phyloP scores from a whole-genome alignment of 2,113 vertebrate genomes.

The Meles meles region DNA sequence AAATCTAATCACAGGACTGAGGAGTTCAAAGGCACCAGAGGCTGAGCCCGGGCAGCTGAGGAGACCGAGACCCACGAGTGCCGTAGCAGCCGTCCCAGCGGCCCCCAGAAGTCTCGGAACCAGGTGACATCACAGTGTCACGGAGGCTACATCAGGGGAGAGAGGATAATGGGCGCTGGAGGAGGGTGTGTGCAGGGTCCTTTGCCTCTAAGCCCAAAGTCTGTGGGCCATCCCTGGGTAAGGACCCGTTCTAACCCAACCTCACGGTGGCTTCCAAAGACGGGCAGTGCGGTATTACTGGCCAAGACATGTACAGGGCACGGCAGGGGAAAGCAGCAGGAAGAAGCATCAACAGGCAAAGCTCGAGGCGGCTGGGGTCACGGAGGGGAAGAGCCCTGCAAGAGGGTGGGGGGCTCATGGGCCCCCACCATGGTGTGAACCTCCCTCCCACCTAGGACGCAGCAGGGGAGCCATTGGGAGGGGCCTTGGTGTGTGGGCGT shows the following conservation, averaged over 20 bases:
- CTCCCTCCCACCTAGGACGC: accelerated
- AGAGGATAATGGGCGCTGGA: background rate
- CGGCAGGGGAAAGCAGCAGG: background rate
- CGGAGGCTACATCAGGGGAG: background rate
- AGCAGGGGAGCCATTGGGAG: background rate
- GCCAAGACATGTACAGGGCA: too few relatives aligned
- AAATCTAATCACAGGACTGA: too few relatives aligned
- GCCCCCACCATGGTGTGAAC: background rate
- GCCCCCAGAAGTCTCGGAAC: too few relatives aligned
- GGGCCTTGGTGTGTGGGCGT: background rate
- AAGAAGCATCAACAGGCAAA: background rate
- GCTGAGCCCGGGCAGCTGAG: background rate
- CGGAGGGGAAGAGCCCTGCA: background rate
- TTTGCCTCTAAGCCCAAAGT: too few relatives aligned
- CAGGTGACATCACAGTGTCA: background rate
- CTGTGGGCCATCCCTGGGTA: background rate
- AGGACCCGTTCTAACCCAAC: background rate
- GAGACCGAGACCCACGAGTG: accelerated
- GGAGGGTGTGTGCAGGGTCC: background rate
- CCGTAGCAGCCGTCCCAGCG: background rate
- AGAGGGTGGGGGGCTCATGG: background rate
- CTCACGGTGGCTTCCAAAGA: background rate
- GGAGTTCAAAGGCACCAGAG: accelerated
- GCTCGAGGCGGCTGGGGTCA: background rate
- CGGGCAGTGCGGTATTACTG: too few relatives aligned